phyloP scores from a whole-genome alignment of 2,888 invertebrate species.

The Fissipunctia ypsillon region DNA sequence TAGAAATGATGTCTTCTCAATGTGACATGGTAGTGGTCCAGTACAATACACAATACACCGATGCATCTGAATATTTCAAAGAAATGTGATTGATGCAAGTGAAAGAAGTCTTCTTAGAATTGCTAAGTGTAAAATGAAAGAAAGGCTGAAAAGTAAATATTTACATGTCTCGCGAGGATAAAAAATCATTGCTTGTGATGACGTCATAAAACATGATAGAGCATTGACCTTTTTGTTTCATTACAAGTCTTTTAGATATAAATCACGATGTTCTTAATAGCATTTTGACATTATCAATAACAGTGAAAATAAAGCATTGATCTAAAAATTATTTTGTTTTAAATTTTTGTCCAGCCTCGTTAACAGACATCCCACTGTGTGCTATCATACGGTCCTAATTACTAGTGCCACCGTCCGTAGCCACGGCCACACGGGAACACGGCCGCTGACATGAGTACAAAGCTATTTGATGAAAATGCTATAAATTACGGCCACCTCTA shows the following conservation, averaged over 20 bases:
- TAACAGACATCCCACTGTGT: slow-evolving; percentile 34
- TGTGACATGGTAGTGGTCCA: too few relatives aligned
- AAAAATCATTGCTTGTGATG: slow-evolving; percentile 6
- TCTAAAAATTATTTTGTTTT: too few relatives aligned
- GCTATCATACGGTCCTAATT: slow-evolving; percentile 55
- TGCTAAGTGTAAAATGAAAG: slow-evolving; percentile 25
- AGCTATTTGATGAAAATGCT: slow-evolving; percentile 62
- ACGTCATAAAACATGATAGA: background rate
- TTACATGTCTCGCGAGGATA: slow-evolving; percentile 36
- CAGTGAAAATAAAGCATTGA: too few relatives aligned
- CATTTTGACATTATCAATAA: too few relatives aligned
- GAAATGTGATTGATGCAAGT: slow-evolving; percentile 15
- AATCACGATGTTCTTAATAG: too few relatives aligned
- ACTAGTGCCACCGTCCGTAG: slow-evolving; percentile 41
- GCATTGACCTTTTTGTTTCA: background rate
- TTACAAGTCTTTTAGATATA: background rate
- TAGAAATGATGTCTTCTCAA: too few relatives aligned
- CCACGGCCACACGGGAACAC: too few relatives aligned
- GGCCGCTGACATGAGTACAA: slow-evolving; percentile 55
- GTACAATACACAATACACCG: background rate
- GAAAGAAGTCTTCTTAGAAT: slow-evolving; percentile 35
- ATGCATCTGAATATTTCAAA: slow-evolving; percentile 37
- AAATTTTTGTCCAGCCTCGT: slow-evolving; percentile 17
- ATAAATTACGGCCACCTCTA: slow-evolving; percentile 56
- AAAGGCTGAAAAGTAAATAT: slow-evolving; percentile 46